phyloP scores from a whole-genome alignment of 2,888 invertebrate genomes.

The Orchesellides sinensis region DNA sequence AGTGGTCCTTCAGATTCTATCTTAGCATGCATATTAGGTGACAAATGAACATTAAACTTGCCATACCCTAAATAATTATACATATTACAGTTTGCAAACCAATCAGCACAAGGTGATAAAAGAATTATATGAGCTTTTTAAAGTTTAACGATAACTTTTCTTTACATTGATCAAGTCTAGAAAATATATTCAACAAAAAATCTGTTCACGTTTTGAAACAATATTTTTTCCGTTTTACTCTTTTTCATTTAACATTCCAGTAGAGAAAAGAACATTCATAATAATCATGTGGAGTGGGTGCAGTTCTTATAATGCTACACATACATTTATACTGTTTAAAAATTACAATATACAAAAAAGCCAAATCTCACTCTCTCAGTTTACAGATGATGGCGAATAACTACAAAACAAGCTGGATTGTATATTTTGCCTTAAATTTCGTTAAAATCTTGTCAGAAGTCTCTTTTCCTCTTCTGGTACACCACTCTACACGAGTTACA shows the following conservation, averaged over 20 bases:
- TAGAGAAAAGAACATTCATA: not conserved
- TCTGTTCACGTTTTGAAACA: not conserved
- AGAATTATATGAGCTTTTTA: too few species aligned
- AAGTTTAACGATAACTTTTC: too few species aligned
- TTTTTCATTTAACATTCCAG: slow-evolving; percentile 53
- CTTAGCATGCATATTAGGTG: too few species aligned
- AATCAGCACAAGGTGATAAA: too few species aligned
- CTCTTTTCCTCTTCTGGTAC: not conserved
- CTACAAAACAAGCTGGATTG: not conserved
- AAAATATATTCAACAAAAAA: not conserved
- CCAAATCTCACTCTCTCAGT: not conserved
- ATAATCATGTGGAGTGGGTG: not conserved
- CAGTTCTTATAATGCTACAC: too few species aligned
- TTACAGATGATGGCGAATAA: not conserved
- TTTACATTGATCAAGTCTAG: not conserved
- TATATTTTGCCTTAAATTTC: too few species aligned
- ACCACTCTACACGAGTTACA: not conserved
- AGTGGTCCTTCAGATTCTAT: too few species aligned
- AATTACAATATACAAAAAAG: not conserved
- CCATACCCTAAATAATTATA: too few species aligned
- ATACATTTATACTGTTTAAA: not conserved
- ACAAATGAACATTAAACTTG: too few species aligned
- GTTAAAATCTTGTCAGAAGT: not conserved
- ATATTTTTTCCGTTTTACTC: slow-evolving; percentile 28
- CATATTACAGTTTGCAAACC: too few species aligned